Evolutionary conservation across 1,140 invertebrate genomes (phyloP).

Genomic region (Latrodectus geometricus): DNA sequence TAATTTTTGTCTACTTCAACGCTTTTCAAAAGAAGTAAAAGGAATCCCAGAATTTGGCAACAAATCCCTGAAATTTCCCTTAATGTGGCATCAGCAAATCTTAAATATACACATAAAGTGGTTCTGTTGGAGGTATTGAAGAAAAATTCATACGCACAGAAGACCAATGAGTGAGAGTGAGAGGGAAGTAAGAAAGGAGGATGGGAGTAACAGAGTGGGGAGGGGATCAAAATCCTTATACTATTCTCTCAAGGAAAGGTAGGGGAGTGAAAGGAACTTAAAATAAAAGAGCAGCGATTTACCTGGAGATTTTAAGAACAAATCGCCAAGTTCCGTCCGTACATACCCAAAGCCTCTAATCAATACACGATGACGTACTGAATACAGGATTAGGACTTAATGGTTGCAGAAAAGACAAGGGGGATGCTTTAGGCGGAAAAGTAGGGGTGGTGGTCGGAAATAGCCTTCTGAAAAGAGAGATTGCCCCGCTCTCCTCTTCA

Average conservation of each 20-base stretch:
- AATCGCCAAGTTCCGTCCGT: slow-evolving; percentile 43
- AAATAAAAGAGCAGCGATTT: slow-evolving; percentile 59
- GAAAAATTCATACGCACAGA: background rate
- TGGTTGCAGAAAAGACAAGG: slow-evolving; percentile 33
- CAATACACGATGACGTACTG: slow-evolving; percentile 59
- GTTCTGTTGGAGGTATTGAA: background rate
- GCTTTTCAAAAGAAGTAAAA: background rate
- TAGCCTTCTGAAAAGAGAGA: slow-evolving; percentile 38
- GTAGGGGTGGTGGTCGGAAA: slow-evolving; percentile 22
- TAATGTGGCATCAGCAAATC: slow-evolving; percentile 47
- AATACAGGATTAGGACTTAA: slow-evolving; percentile 60
- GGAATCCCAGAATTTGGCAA: background rate
- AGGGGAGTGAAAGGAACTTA: slow-evolving; percentile 28
- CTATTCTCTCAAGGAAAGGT: slow-evolving; percentile 18
- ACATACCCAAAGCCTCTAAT: slow-evolving; percentile 57
- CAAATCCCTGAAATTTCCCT: background rate
- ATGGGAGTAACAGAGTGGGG: slow-evolving; percentile 13
- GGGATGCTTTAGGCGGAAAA: background rate
- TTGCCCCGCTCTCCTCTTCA: slow-evolving; percentile 2
- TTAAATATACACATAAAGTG: slow-evolving; percentile 2
- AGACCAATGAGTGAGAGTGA: slow-evolving; percentile 1
- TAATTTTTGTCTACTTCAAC: background rate
- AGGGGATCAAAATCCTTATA: slow-evolving; percentile 47
- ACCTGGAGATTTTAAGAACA: slow-evolving; percentile 46
- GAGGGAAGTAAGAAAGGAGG: slow-evolving; percentile 4